Evolutionary conservation across 2,888 invertebrate species (phyloP), one percentile per base, ranked within the genome.

Genomic region (Heliconius aoede): DNA sequence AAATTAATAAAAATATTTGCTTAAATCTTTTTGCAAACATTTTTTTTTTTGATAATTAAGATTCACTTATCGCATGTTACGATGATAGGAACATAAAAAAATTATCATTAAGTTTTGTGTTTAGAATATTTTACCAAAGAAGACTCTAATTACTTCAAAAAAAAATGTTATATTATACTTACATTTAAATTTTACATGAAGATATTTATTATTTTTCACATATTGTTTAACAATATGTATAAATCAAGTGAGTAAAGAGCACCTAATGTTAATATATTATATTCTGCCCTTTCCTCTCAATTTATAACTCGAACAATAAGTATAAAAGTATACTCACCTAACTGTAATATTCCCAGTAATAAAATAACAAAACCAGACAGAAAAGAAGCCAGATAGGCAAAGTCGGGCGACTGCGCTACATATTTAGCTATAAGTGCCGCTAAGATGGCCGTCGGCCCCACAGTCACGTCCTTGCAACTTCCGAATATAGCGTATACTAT

Each of bases 401-500:
- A 96, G 82, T 96, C 97, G 0, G 95, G 91, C 0, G 96, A 96
- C 77, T 94, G 91, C 0, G 94, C 95, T 0, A 96, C 96, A 84
- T 97, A 96, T 46, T 95, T 95, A 79, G 96, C 95, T 0, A 97
- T 95, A 95, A 99, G 96, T 0, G 98, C 95, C 0, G 98, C 96
- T 95, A 98, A 96, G 74, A 99, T 98, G 21, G 98, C 98, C 0
- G 98, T 98, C 0, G 99, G 98, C 36, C 99, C 97, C 72, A 96
- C 96, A 0, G 96, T 96, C 69, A 96, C 91, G 82, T 97, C 97
- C 86, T 97, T 97, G 83, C 97, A 97, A 84, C 98, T 98, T 40
- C 99, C 98, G 83, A 99, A 96, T 61, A 99, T 86, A 73, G 97
- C 96, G 90, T 99, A 99, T 21, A 98, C 95, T 86, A 99, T 96